Base-by-base conservation (phyloP, 2,888 invertebrate species). In the Coremacera marginata region DNA sequence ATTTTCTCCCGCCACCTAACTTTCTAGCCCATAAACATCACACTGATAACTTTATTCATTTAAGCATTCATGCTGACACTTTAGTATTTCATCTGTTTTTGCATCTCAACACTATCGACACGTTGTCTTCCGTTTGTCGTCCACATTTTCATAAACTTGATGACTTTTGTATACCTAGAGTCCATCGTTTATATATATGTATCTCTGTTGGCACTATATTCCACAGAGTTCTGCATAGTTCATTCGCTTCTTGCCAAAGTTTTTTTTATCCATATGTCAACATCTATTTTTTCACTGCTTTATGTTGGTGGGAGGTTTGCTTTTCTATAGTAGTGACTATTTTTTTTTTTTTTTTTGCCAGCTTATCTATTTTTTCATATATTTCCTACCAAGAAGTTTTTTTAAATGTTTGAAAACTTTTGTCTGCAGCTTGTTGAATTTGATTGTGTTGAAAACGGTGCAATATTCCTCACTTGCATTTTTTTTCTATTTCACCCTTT, bases 371-470 rank as follows among this genome's bases (percentile, higher is more conserved):
- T 37, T 31, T 63, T 63, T 11, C 14, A 44, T 11, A 44, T 44
- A 44, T 44, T 14, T 44, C 44, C 2, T n/a, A 0, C 68, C n/a
- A 37, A 34, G 19, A 37, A 37, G 11, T 55, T 55, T 19, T 19
- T 55, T 52, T 7, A 8, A 37, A 37, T 37, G 8, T 37, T 37
- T 11, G 14, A 44, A 44, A 44, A 44, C 67, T 67, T 67, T 44
- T 44, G 44, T 67, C 22, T 63, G 14, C 34, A 34, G 68, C 49
- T 49, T 19, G 3, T 27, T 22, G 37, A 25, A 5, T 68, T 51
- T 82, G 82, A 82, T 85, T 86, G 83, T 83, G 84, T 76, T 83
- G 81, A 81, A 86, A 86, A 82, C 84, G 85, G 80, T 81, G 81
- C 82, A 82, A 84, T 82, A 81, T 81, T 82, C 71, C 78, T 80